Evolutionary conservation across 1,140 invertebrate species (phyloP), one percentile per base, ranked within the genome.

Genomic region (Hylyphantes graminicola): DNA sequence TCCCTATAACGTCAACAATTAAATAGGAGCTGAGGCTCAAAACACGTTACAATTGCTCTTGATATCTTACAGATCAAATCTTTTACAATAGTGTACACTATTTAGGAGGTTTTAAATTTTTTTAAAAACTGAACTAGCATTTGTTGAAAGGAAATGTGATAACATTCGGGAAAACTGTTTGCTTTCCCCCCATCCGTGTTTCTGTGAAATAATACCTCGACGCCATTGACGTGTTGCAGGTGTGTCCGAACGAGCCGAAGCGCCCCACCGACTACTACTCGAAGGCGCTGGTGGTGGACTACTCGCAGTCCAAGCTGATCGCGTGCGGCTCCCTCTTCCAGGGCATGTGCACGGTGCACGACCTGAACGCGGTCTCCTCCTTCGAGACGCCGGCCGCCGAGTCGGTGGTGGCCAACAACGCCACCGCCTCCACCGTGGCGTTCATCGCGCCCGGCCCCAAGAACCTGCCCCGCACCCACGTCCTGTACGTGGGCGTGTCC

Each of bases 401-500:
- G 89, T 94, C 96, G 4, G 96, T 99, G 6, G 97, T 98, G 9
- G 96, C 98, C 0, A 99, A 98, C 89, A 97, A 98, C 91, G 94
- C 93, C 53, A 95, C 94, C 50, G 95, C 97, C 0, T 98, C 97
- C 0, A 98, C 97, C 8, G 96, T 99, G 35, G 97, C 96, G 50
- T 98, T 99, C 90, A 98, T 99, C 86, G 97, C 96, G 0, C 96
- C 96, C 0, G 97, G 97, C 0, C 97, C 97, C n/a, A 84, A 86
- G 55, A 79, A 83, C 55, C 51, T 86, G 88, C 90, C 91, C 48
- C 95, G 95, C 3, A 94, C 95, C 48, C 93, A 95, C 15, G 97
- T 98, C 6, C 94, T 99, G 92, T 99, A 99, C 90, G 96, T 99
- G n/a, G 97, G 96, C 63, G 97, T 98, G 9, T 97, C 96, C 0